Evolutionary conservation across 1,140 invertebrate species (phyloP).

Genomic region (Euborellia annulipes): DNA sequence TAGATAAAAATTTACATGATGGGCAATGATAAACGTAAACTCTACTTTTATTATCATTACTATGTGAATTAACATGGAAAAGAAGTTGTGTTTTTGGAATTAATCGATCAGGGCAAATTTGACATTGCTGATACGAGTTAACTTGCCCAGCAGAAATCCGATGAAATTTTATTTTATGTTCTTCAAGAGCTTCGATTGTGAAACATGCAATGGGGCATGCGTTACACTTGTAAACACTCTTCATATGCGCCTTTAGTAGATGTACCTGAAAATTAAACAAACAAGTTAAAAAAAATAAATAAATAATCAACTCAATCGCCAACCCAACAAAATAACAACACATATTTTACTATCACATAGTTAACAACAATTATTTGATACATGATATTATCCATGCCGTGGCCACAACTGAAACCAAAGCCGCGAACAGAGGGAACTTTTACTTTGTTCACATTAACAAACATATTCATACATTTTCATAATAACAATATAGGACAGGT

Average conservation of each 20-base stretch:
- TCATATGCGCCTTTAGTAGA: slow-evolving; percentile 4
- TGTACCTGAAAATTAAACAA: slow-evolving; percentile 4
- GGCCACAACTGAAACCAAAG: no score
- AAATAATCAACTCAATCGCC: no score
- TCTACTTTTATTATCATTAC: not conserved
- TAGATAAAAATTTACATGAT: slow-evolving; percentile 2
- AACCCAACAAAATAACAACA: no score
- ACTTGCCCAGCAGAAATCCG: not conserved
- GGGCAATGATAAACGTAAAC: slow-evolving; percentile 5
- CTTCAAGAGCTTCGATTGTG: not conserved
- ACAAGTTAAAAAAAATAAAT: not conserved
- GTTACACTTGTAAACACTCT: slow-evolving; percentile 6
- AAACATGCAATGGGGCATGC: slow-evolving; percentile 8
- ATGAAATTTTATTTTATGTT: slow-evolving; percentile 6
- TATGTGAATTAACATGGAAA: slow-evolving; percentile 6
- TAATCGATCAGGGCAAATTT: slow-evolving; percentile 5
- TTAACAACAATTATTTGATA: no score
- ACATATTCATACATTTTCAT: no score
- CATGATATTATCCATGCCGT: no score
- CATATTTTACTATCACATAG: no score
- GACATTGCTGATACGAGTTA: slow-evolving; percentile 6
- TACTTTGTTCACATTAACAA: no score
- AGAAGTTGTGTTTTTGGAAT: slow-evolving; percentile 6
- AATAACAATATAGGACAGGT: no score
- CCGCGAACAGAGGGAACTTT: no score